Conservation (phyloP, 1,140 invertebrate genomes). For the Caenorhabditis briggsae region DNA sequence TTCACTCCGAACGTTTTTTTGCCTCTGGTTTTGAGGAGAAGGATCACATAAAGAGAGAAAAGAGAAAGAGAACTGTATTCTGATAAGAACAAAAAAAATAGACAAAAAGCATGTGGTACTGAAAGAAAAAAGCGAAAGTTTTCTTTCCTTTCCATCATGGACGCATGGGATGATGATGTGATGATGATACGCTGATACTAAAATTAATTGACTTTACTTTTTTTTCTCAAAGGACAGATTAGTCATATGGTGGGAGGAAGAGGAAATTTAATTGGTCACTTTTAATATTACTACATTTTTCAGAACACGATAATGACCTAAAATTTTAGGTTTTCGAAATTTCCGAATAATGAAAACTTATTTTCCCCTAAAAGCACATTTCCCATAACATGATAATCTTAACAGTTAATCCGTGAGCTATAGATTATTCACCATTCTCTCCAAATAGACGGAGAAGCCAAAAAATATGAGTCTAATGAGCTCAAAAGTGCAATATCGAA, state of each 20-base stretch:
- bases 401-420: too few species aligned
- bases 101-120: conserved; percentile 19
- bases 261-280: not conserved
- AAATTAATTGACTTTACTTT: not conserved
- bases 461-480: too few species aligned
- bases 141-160: not conserved
- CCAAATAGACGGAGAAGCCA: too few species aligned
- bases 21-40: not conserved
- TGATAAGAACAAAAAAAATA: conserved; percentile 18
- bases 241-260: not conserved
- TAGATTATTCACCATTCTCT: too few species aligned
- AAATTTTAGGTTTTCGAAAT: too few species aligned
- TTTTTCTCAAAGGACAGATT: not conserved
- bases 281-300: too few species aligned
- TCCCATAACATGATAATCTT: too few species aligned
- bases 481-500: too few species aligned
- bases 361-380: too few species aligned
- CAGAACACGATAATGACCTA: too few species aligned
- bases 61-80: not conserved
- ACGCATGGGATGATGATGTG: too few species aligned
- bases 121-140: not conserved
- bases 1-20: conserved; percentile 51
- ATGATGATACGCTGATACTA: not conserved
- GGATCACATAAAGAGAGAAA: conserved; percentile 1
- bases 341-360: too few species aligned